Percentiles rank a stretch among this genome's conserved stretches.
Conservation (phyloP, 2,797 vertebrate species). For the Myotis pilosus region DNA sequence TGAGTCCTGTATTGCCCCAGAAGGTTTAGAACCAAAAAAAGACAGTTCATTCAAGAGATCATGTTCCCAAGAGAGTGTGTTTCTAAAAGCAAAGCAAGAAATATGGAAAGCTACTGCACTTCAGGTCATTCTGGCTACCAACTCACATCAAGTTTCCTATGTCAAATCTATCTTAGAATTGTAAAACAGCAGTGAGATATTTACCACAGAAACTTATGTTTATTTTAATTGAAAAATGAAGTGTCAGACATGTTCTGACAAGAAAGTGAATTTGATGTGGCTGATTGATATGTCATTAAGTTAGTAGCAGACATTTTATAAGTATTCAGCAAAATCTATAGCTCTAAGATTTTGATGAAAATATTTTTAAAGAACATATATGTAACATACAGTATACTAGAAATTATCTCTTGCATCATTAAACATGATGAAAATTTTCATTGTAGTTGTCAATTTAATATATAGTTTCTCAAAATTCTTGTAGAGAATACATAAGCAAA, state of each 20-base stretch:
- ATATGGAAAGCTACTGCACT: background rate
- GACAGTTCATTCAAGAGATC: background rate
- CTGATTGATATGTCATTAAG: background rate
- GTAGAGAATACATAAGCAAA: background rate
- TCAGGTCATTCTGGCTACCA: background rate
- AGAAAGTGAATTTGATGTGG: conserved; percentile 19
- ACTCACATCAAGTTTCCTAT: background rate
- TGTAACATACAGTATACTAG: background rate
- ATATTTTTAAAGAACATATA: background rate
- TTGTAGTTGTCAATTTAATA: conserved; percentile 15
- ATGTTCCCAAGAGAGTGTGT: background rate
- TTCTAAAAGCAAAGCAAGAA: background rate
- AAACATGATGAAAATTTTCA: conserved; percentile 2
- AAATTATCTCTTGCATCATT: conserved; percentile 12
- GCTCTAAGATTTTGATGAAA: conserved; percentile 19
- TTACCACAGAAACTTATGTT: background rate
- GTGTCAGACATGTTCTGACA: background rate
- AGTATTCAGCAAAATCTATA: background rate
- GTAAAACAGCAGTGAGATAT: conserved; percentile 23
- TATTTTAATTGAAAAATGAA: conserved; percentile 40
- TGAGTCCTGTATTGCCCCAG: background rate
- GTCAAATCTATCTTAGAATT: conserved; percentile 1
- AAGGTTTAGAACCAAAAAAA: background rate
- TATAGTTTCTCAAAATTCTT: conserved; percentile 12
- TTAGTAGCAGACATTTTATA: background rate